Base-by-base conservation (phyloP, 2,113 vertebrate genomes). In the Machaerirhynchus nigripectus region DNA sequence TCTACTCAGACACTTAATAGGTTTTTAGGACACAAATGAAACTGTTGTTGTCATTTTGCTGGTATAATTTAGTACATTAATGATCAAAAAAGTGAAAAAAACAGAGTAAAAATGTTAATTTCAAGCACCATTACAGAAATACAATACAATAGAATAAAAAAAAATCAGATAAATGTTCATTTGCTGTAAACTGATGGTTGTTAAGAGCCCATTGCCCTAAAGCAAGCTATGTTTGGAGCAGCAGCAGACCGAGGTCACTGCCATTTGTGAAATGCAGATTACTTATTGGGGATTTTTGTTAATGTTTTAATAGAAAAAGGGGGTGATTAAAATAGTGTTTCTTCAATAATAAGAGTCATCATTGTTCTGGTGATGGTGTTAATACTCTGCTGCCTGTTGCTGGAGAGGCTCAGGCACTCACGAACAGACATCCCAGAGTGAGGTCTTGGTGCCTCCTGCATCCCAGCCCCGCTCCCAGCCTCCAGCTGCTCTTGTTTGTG, bases 61-160 rank as follows among this genome's bases (percentile, higher is more conserved):
- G 64, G n/a, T 91, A 83, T 93, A 94, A 96, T 93, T 94, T 96
- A 92, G 92, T 79, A 79, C 73, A 89, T 80, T 93, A 92, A 92
- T 93, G 83, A 81, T 88, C 39, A 94, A 96, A 96, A 96, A 96
- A 92, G 61, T 37, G 31, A 37, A 90, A 83, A 87, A 83, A 73
- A 3, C 42, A 19, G 35, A 93, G 37, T 56, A 89, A 94, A 95
- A 95, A 89, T 94, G 90, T 90, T 96, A 93, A 95, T 96, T 96
- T 96, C 96, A 96, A 96, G 88, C 88, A 91, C 88, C 88, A 96
- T 96, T 96, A 93, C 93, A 93, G 92, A 96, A 96, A 93, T 96
- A 94, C 93, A 92, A 95, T 92, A 71, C n/a, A 90, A 90, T 90
- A 92, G 85, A 93, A 95, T 81, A 71, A 82, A 91, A 90, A 63